Evolutionary conservation across 2,888 invertebrate genomes (phyloP).

Genomic region (Hyles lineata): DNA sequence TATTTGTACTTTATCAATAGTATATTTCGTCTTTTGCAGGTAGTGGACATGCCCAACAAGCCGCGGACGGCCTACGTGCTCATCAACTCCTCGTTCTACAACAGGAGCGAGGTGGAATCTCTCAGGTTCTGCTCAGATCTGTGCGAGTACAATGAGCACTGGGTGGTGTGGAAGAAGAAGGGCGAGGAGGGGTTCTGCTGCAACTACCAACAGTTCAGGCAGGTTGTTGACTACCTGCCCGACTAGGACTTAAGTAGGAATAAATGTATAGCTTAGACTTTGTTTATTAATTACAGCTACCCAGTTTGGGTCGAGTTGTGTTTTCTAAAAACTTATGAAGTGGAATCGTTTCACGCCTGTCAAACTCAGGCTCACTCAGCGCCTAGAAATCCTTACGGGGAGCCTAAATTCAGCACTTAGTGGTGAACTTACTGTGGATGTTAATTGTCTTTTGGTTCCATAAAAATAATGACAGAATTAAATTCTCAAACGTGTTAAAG

Average conservation of each 20-base stretch:
- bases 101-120: slow-evolving; percentile 44
- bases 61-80: slow-evolving; percentile 65
- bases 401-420: too few species aligned
- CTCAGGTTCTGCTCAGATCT: slow-evolving; percentile 66
- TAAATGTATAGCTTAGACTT: background rate
- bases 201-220: slow-evolving; percentile 59
- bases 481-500: too few species aligned
- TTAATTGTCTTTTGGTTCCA: too few species aligned
- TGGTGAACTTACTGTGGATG: too few species aligned
- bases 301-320: too few species aligned
- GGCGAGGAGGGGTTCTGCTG: slow-evolving; percentile 77
- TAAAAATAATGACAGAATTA: too few species aligned
- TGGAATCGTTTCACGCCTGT: too few species aligned
- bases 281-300: too few species aligned
- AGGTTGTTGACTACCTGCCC: slow-evolving; percentile 51
- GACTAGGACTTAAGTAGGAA: slow-evolving; percentile 2
- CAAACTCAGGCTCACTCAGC: too few species aligned
- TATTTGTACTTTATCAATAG: too few species aligned
- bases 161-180: slow-evolving; percentile 69
- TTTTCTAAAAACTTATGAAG: too few species aligned
- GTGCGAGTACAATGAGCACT: slow-evolving; percentile 58
- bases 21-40: slow-evolving; percentile 46
- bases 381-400: too few species aligned
- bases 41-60: slow-evolving; percentile 63
- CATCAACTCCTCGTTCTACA: slow-evolving; percentile 71